Base-by-base conservation (phyloP, 2,113 vertebrate species). In the Nibea albiflora region DNA sequence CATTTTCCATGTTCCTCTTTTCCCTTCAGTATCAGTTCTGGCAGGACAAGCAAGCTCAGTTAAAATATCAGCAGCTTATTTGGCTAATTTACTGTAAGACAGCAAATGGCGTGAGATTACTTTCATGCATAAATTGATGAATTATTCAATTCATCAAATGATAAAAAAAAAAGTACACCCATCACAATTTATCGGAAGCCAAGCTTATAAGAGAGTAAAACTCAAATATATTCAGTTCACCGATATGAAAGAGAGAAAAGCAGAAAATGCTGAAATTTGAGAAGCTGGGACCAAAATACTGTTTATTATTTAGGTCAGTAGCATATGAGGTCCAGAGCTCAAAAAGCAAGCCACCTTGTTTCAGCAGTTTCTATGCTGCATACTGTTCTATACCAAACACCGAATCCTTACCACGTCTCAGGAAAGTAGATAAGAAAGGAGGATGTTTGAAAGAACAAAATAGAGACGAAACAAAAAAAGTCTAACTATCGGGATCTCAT, bases 391-490 rank as follows among this genome's bases (percentile, higher is more conserved):
- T 31, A 44, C 20, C 5, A 6, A 24, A 49, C 53, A 26, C 12
- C n/a, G n/a, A 6, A 28, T 26, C 16, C 4, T 49, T 42, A 15
- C 14, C 8, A 20, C 52, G 24, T 69, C 60, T 58, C 17, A 65
- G 58, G 17, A 61, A 69, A 76, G 16, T 3, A 76, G n/a, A 35
- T 56, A 76, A 39, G 62, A 52, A 11, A 26, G 26, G 11, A 73
- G 17, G 57, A 5, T 63, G 53, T 72, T 53, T 66, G 46, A 28
- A 75, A 68, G n/a, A n/a, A 49, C 42, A 35, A 49, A 64, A 52
- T 22, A 61, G 56, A 52, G 20, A 58, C 7, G n/a, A 35, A 64
- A 53, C 17, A 58, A 62, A 44, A 2, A 65, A 68, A 22, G n/a
- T 22, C 61, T 11, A 14, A 11, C 35, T 35, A 42, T 35, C 22